Evolutionary conservation across 2,797 vertebrate genomes (phyloP).

Genomic region (Acropternis orthonyx): DNA sequence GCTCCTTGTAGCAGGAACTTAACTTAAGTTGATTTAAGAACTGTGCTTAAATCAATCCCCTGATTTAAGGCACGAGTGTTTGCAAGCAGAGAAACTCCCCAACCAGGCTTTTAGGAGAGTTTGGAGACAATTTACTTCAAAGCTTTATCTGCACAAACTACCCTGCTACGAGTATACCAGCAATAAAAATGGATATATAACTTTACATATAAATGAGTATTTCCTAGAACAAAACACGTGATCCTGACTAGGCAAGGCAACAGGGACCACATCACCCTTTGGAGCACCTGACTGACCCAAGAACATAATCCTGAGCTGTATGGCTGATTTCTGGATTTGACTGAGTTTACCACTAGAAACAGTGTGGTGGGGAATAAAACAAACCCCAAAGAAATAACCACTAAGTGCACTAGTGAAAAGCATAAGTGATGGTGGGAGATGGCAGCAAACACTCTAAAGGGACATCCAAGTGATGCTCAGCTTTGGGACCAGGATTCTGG

Average conservation of each 20-base stretch:
- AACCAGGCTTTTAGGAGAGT: neutral
- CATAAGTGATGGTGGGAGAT: fast-evolving
- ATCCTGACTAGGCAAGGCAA: neutral
- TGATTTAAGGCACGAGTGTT: neutral
- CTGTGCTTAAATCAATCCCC: neutral
- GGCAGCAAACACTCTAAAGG: neutral
- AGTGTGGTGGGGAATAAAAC: neutral
- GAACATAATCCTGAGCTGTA: neutral
- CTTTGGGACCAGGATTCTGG: neutral
- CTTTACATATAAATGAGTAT: neutral
- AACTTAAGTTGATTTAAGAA: neutral
- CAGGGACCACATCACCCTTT: neutral
- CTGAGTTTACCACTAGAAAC: neutral
- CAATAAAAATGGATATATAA: fast-evolving
- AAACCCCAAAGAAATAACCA: neutral
- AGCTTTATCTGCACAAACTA: neutral
- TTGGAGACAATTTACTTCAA: neutral
- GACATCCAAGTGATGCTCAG: neutral
- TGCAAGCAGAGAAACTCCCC: neutral
- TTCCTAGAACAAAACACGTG: neutral
- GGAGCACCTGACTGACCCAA: neutral
- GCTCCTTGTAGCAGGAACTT: neutral
- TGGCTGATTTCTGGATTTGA: neutral
- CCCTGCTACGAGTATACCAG: fast-evolving
- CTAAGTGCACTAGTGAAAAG: fast-evolving